These are phyloP conservation scores for Pantelozetes paolii DNA, from an alignment of 2,888 invertebrate genomes.

Conservation along the genomic window DNA sequence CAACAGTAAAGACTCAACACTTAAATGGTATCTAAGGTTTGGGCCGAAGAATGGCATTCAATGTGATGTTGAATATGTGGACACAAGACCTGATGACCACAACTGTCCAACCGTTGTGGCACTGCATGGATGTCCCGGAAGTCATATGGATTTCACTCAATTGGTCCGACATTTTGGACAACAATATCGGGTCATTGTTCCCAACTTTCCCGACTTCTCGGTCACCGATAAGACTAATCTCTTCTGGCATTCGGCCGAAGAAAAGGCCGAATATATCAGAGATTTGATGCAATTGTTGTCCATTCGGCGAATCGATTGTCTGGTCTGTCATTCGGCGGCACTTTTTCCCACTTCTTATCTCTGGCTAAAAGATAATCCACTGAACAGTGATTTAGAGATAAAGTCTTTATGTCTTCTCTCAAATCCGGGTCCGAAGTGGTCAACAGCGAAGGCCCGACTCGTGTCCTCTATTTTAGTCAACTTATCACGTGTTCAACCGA, in stretches of 20 bases:
- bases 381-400: background rate
- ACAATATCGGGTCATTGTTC: conserved; percentile 26
- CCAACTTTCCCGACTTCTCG: conserved; percentile 41
- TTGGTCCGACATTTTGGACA: conserved; percentile 27
- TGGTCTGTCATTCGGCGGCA: conserved; percentile 29
- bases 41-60: conserved; percentile 13
- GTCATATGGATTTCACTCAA: conserved; percentile 33
- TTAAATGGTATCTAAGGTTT: conserved; percentile 29
- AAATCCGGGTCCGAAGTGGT: conserved; percentile 14
- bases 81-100: conserved; percentile 31
- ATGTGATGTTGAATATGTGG: conserved; percentile 28
- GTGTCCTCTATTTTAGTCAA: background rate
- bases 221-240: conserved; percentile 13
- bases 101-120: conserved; percentile 12
- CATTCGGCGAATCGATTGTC: conserved; percentile 27
- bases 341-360: conserved; percentile 38
- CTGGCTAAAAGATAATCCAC: conserved; percentile 29
- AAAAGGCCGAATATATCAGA: conserved; percentile 28
- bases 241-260: conserved; percentile 42
- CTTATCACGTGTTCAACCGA: background rate
- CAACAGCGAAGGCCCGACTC: background rate
- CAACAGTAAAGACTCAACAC: background rate
- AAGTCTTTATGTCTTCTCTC: conserved; percentile 26
- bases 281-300: conserved; percentile 18
- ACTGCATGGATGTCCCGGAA: conserved; percentile 40